These are phyloP conservation scores for Liopterus haemorrhoidalis DNA, from an alignment of 2,888 invertebrate genomes.

Conservation along the genomic window DNA sequence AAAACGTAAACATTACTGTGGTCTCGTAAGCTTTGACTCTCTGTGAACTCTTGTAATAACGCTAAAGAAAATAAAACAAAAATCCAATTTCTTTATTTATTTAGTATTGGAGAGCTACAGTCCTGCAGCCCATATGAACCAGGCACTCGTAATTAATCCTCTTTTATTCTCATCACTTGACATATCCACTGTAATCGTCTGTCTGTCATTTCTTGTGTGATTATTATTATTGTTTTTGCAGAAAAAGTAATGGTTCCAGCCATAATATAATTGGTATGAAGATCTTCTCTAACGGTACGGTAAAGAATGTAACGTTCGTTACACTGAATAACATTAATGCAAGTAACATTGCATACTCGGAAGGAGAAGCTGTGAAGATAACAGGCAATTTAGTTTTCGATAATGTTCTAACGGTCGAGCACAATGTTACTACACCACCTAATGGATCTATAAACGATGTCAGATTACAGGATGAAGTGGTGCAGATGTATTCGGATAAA, in stretches of 20 bases:
- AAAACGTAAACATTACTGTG: too few relatives aligned
- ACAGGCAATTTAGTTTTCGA: slow-evolving; percentile 37
- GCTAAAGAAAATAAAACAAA: too few relatives aligned
- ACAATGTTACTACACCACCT: slow-evolving; percentile 26
- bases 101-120: too few relatives aligned
- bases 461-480: slow-evolving; percentile 31
- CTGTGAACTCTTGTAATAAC: too few relatives aligned
- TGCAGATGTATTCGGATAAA: slow-evolving; percentile 25
- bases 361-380: slow-evolving; percentile 29
- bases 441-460: slow-evolving; percentile 31
- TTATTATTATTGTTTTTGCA: not conserved
- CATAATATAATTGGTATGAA: slow-evolving; percentile 36
- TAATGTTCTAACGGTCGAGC: slow-evolving; percentile 28
- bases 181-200: too few relatives aligned
- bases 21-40: too few relatives aligned
- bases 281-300: slow-evolving; percentile 36
- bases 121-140: too few relatives aligned
- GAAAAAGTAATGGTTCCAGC: too few relatives aligned
- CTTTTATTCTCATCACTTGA: too few relatives aligned
- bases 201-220: too few relatives aligned
- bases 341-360: slow-evolving; percentile 33
- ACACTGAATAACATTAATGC: slow-evolving; percentile 36
- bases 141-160: too few relatives aligned
- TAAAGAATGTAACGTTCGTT: slow-evolving; percentile 36
- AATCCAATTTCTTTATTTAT: too few relatives aligned